phyloP scores from a whole-genome alignment of 1,140 invertebrate genomes.

The Condylostylus longicornis region DNA sequence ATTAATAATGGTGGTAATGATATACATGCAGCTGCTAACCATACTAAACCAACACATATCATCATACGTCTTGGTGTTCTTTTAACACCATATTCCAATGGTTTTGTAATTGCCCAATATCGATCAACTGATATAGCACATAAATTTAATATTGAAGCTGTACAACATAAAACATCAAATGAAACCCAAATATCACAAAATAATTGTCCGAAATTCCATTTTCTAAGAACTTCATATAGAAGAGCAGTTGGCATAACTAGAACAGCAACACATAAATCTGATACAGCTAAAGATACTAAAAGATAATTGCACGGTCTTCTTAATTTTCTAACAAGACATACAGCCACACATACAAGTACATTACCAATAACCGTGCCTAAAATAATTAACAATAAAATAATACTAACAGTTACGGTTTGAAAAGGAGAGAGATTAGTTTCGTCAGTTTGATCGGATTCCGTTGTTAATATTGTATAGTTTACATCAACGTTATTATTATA shows the following conservation, averaged over 20 bases:
- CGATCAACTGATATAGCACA: slow-evolving; percentile 82
- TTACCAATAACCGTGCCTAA: slow-evolving; percentile 75
- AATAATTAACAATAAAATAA: slow-evolving; percentile 58
- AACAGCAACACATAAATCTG: slow-evolving; percentile 66
- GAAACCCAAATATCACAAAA: slow-evolving; percentile 77
- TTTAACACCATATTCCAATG: slow-evolving; percentile 76
- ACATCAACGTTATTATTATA: too few relatives aligned
- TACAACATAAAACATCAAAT: slow-evolving; percentile 68
- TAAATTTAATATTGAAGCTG: slow-evolving; percentile 80
- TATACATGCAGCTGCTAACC: slow-evolving; percentile 77
- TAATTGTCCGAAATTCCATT: slow-evolving; percentile 68
- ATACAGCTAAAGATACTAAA: slow-evolving; percentile 80
- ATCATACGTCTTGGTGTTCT: slow-evolving; percentile 71
- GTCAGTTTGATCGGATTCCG: slow-evolving; percentile 1
- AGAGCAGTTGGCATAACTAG: slow-evolving; percentile 76
- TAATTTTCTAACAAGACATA: slow-evolving; percentile 73
- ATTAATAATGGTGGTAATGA: slow-evolving; percentile 76
- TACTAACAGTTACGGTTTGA: slow-evolving; percentile 51
- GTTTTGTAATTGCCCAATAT: slow-evolving; percentile 83
- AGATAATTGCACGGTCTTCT: slow-evolving; percentile 72
- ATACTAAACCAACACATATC: slow-evolving; percentile 71
- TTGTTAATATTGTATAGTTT: too few relatives aligned
- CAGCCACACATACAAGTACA: slow-evolving; percentile 74
- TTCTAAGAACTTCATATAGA: slow-evolving; percentile 63
- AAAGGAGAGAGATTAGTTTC: slow-evolving; percentile 30